phyloP scores from a whole-genome alignment of 2,888 invertebrate species.

The Pollenia labialis region DNA sequence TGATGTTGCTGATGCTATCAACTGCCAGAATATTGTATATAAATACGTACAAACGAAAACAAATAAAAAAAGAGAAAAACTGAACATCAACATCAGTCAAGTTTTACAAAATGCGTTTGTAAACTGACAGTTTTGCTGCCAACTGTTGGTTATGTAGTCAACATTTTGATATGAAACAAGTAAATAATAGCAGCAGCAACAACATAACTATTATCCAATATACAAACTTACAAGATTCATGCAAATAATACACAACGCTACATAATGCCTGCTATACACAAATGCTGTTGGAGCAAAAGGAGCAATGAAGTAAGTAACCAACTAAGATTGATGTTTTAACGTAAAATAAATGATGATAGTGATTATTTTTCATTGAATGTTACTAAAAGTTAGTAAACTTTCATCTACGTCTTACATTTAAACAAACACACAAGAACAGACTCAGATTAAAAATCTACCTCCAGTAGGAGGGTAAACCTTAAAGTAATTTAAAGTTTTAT shows the following conservation, averaged over 20 bases:
- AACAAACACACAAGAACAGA: constrained; percentile 21
- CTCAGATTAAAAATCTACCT: constrained; percentile 6
- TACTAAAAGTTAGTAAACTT: constrained; percentile 57
- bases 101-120: constrained; percentile 69
- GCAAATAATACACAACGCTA: constrained; percentile 17
- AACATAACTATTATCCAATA: constrained; percentile 41
- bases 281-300: constrained; percentile 38
- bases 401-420: constrained; percentile 34
- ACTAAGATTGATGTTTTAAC: constrained; percentile 82
- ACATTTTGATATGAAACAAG: constrained; percentile 57
- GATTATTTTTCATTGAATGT: constrained; percentile 83
- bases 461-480: background rate
- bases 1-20: constrained; percentile 56
- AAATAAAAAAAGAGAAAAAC: background rate
- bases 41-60: background rate
- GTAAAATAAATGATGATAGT: constrained; percentile 83
- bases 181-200: constrained; percentile 48
- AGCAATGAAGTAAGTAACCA: constrained; percentile 70
- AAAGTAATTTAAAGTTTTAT: background rate
- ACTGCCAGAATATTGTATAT: constrained; percentile 46
- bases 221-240: constrained; percentile 8
- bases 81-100: constrained; percentile 65
- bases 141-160: constrained; percentile 69
- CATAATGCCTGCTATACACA: too few species aligned
- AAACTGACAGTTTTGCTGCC: constrained; percentile 72